Evolutionary conservation across 1,140 invertebrate species (phyloP).

Genomic region (Drosophila watanabei): DNA sequence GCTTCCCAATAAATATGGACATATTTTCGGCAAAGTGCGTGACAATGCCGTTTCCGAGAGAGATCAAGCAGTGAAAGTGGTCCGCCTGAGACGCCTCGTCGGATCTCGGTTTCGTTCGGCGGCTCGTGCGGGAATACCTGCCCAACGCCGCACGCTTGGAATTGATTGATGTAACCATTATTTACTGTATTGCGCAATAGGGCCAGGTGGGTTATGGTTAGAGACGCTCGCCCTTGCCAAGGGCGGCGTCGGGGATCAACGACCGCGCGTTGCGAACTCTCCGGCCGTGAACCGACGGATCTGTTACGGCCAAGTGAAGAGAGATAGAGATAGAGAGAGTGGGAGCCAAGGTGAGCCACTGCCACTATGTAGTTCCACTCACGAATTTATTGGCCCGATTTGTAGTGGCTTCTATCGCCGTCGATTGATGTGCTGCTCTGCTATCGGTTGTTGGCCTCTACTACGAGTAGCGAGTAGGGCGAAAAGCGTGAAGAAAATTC

Average conservation of each 20-base stretch:
- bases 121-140: constrained; percentile 15
- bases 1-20: not conserved
- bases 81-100: constrained; percentile 1
- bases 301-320: constrained; percentile 13
- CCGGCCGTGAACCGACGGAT: constrained; percentile 19
- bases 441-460: constrained; percentile 27
- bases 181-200: constrained; percentile 21
- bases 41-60: constrained; percentile 23
- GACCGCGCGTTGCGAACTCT: constrained; percentile 10
- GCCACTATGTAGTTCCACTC: not conserved
- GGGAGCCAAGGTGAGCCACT: constrained; percentile 34
- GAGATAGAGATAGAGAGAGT: constrained; percentile 1
- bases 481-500: constrained; percentile 12
- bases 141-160: not conserved
- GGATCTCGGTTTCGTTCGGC: constrained; percentile 13
- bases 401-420: constrained; percentile 16
- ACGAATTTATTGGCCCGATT: constrained; percentile 1
- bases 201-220: not conserved
- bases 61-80: constrained; percentile 31
- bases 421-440: constrained; percentile 3
- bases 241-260: constrained; percentile 17
- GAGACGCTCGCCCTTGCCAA: constrained; percentile 23
- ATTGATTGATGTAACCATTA: constrained; percentile 23
- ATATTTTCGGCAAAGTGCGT: constrained; percentile 34
- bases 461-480: not conserved